Percentiles rank a stretch among this genome's conserved stretches.
phyloP scores from a whole-genome alignment of 1,140 invertebrate species.

The Apocrypta bakeri region DNA sequence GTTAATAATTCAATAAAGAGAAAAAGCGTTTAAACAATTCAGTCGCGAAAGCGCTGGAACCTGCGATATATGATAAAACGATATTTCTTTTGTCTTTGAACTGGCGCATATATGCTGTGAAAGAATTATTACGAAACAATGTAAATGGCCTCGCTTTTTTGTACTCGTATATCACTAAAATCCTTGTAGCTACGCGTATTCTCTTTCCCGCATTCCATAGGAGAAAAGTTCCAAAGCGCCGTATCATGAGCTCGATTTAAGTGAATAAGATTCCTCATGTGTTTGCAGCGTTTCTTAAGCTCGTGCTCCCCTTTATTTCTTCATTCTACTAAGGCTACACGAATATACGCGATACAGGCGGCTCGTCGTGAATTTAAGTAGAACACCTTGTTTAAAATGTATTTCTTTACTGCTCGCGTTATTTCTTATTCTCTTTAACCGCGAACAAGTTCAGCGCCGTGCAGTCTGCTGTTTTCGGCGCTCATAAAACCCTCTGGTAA shows the following conservation, averaged over 20 bases:
- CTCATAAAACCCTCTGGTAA: no score
- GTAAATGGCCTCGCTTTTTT: constrained; percentile 36
- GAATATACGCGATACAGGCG: background rate
- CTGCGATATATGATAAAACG: constrained; percentile 5
- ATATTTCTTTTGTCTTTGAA: constrained; percentile 38
- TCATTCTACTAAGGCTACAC: background rate
- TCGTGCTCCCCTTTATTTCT: constrained; percentile 19
- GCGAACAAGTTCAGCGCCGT: no score
- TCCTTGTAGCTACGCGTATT: constrained; percentile 3
- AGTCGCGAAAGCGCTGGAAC: background rate
- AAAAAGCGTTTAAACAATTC: constrained; percentile 14
- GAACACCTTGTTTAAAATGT: background rate
- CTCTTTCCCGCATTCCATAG: constrained; percentile 17
- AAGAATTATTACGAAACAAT: constrained; percentile 46
- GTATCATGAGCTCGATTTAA: constrained; percentile 40
- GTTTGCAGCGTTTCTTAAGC: constrained; percentile 33
- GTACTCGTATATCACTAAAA: constrained; percentile 34
- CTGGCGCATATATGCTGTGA: constrained; percentile 7
- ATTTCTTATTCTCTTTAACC: background rate
- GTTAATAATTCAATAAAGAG: background rate
- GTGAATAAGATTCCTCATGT: constrained; percentile 39
- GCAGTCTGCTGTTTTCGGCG: no score
- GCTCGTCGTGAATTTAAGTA: constrained; percentile 13
- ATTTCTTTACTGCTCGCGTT: background rate
- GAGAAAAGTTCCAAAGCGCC: constrained; percentile 27